phyloP scores from a whole-genome alignment of 2,888 invertebrate species.

The Dynastes grantii region DNA sequence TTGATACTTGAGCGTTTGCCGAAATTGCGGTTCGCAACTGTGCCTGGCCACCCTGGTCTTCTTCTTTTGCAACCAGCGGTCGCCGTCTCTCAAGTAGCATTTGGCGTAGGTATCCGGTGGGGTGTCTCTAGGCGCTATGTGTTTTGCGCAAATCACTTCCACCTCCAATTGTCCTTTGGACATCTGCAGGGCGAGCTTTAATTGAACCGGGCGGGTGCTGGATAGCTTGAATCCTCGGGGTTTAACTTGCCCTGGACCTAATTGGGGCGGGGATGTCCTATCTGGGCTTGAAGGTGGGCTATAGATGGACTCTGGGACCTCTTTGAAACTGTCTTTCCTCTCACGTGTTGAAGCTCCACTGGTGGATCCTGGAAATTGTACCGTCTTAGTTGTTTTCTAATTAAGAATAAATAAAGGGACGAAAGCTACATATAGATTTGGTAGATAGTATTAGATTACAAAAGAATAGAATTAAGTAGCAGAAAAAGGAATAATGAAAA shows the following conservation, averaged over 20 bases:
- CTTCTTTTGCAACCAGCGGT: slow-evolving; percentile 91
- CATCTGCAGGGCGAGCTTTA: slow-evolving; percentile 90
- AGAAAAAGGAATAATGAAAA: too few relatives aligned
- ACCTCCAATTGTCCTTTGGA: slow-evolving; percentile 94
- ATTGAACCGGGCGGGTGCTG: slow-evolving; percentile 82
- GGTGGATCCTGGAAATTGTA: slow-evolving; percentile 32
- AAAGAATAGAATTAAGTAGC: too few relatives aligned
- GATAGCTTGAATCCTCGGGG: slow-evolving; percentile 83
- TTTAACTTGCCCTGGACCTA: slow-evolving; percentile 88
- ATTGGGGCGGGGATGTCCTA: slow-evolving; percentile 72
- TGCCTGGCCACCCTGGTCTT: slow-evolving; percentile 90
- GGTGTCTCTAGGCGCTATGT: slow-evolving; percentile 80
- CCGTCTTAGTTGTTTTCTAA: not conserved
- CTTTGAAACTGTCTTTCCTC: slow-evolving; percentile 76
- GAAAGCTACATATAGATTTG: not conserved
- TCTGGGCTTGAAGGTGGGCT: slow-evolving; percentile 76
- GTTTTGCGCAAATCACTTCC: slow-evolving; percentile 82
- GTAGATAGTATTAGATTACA: slow-evolving; percentile 1
- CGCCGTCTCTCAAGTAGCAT: slow-evolving; percentile 92
- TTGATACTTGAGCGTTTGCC: slow-evolving; percentile 91
- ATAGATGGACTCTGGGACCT: slow-evolving; percentile 72
- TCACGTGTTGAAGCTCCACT: slow-evolving; percentile 66
- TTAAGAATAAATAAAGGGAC: not conserved
- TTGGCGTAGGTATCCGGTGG: slow-evolving; percentile 94
- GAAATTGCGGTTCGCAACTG: slow-evolving; percentile 88